Base-by-base conservation (phyloP, 2,113 vertebrate species). In the Marmota flaviventris region DNA sequence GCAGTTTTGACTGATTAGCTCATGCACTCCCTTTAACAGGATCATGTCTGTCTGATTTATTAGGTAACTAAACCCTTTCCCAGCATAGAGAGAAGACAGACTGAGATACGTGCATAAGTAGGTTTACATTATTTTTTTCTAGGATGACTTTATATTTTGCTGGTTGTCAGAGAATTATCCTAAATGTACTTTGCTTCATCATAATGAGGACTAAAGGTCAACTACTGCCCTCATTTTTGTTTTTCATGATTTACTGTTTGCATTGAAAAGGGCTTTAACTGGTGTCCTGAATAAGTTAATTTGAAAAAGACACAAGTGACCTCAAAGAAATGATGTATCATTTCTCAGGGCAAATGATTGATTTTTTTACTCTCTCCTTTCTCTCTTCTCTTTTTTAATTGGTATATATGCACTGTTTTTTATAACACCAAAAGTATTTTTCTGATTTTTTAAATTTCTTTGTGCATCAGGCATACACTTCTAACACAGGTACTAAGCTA, bases 21-120 rank as follows among this genome's bases (percentile, higher is more conserved):
- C 76, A 48, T 53, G 34, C 14, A 72, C 85, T 87, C 22, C 72
- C 67, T 72, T 95, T 88, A 90, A 76, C 24, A 65, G 65, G 72
- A 69, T 79, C 82, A 51, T 65, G 91, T 88, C 85, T 87, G 34
- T 77, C 81, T 85, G 91, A 96, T 69, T 95, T 96, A 83, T 91
- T 93, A 81, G 85, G 58, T 79, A 95, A 96, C 53, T 48, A 13
- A 48, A 85, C 70, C 17, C 24, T 83, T 85, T 75, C 45, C 56
- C 32, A 96, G 32, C 14, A 56, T 22, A 85, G 32, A 58, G 48
- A 51, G 48, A 48, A 85, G 85, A 82, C 8, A 18, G 8, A 34
- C 3, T 3, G 22, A 94, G 67, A 95, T 18, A 29, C 53, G 37
- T 63, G 11, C 29, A 8, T 67, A 48, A 51, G 10, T 61, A 8